phyloP scores from a whole-genome alignment of 2,888 invertebrate species.

The Liopterus haemorrhoidalis region DNA sequence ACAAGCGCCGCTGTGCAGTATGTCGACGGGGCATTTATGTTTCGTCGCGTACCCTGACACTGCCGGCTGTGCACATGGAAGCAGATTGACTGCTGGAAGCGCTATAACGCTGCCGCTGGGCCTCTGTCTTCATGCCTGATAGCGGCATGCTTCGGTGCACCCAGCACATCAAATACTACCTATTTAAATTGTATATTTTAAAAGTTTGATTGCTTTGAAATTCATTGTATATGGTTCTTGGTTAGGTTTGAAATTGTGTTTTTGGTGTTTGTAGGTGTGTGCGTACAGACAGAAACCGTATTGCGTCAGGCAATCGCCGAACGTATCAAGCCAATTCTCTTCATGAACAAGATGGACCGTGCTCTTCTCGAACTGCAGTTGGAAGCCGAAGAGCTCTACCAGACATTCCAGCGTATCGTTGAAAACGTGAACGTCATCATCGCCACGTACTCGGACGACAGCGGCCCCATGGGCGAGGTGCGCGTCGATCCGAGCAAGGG shows the following conservation, averaged over 20 bases:
- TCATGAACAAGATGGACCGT: constrained; percentile 99
- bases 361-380: constrained; percentile 95
- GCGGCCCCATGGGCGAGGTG: constrained; percentile 99
- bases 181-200: too few species aligned
- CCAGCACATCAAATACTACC: too few species aligned
- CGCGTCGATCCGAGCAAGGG: constrained; percentile 95
- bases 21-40: constrained; percentile 6
- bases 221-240: not conserved
- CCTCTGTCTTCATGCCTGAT: constrained; percentile 77
- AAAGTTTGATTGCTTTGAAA: too few species aligned
- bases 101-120: constrained; percentile 65
- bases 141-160: constrained; percentile 57
- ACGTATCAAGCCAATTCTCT: constrained; percentile 98
- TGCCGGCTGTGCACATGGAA: constrained; percentile 64
- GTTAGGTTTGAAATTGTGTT: not conserved
- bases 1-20: constrained; percentile 38
- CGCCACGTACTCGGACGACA: constrained; percentile 95
- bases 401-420: constrained; percentile 98
- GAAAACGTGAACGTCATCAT: constrained; percentile 99
- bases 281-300: constrained; percentile 99
- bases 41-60: constrained; percentile 42
- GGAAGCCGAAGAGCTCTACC: constrained; percentile 94
- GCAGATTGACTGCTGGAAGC: constrained; percentile 50
- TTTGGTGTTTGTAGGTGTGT: constrained; percentile 70
- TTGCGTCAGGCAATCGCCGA: constrained; percentile 99